Base-by-base conservation (phyloP, 2,797 vertebrate genomes). In the Centroberyx gerrardi region DNA sequence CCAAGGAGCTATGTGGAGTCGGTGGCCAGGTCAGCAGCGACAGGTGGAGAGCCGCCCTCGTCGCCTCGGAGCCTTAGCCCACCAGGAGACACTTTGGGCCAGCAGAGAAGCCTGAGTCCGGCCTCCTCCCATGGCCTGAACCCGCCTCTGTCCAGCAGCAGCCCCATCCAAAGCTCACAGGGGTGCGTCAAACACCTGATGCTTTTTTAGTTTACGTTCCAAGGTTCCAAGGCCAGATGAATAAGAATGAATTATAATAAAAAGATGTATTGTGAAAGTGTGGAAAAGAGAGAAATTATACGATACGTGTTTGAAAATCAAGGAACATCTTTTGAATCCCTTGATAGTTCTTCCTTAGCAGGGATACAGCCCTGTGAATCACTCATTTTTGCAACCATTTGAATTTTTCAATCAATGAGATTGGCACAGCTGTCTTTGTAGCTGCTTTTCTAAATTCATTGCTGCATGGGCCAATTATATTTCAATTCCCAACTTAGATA, bases 1-100 rank as follows among this genome's bases (percentile, higher is more conserved):
- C 97, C 98, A 31, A 95, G 97, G 81, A 99, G 97, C 90, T 99
- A 99, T 0, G 98, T 99, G 0, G 97, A 98, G 84, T 99, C 98
- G 0, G 97, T 99, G 84, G 98, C 96, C 0, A 95, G 96, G 82
- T 97, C 97, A 0, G 97, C 97, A 0, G 87, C 82, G 0, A 83
- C 88, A 7, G 92, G 90, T 0, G 95, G 95, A 49, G 93, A 92
- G 14, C 80, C 71, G 6, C 80, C 90, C 52, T 48, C 79, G 0
- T 84, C 92, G 15, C 87, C 90, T 17, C 79, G 56, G 17, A 93
- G 87, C 0, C 69, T 94, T 1, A 53, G 88, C 6, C 51, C 87
- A 0, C 93, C 94, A 22, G 88, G 74, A 0, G 95, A 94, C 33
- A 76, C 85, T 6, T 58, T 84, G 0, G 94, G 92, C 75, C 84